A percentile compares a stretch with the other conserved stretches of the same genome.
phyloP scores from a whole-genome alignment of 1,140 invertebrate species.

The Trinorchestia longiramus region DNA sequence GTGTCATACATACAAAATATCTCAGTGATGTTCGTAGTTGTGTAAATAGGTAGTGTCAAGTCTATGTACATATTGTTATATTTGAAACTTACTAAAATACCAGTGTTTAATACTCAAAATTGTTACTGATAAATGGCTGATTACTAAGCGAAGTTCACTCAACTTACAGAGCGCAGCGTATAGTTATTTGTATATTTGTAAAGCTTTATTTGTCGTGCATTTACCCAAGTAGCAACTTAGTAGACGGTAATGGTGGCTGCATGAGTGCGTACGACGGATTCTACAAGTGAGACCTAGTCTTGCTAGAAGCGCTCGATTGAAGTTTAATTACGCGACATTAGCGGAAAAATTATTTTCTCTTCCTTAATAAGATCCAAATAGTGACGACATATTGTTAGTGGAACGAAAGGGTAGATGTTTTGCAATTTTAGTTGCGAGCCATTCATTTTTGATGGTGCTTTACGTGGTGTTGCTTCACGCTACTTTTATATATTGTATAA shows the following conservation, averaged over 20 bases:
- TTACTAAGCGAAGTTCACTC: background rate
- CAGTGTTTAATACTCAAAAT: conserved; percentile 22
- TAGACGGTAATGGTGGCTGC: background rate
- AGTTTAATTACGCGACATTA: background rate
- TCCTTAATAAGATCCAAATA: background rate
- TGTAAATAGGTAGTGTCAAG: conserved; percentile 11
- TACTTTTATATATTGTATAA: background rate
- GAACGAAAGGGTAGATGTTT: background rate
- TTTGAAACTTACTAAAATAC: conserved; percentile 13
- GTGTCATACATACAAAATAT: background rate
- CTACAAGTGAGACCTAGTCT: background rate
- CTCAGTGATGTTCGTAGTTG: background rate
- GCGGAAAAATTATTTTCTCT: background rate
- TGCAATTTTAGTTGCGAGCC: background rate
- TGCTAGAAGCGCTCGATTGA: background rate
- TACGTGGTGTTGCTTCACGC: background rate
- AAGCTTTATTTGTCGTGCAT: conserved; percentile 21
- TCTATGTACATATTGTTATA: conserved; percentile 12
- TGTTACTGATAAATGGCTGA: background rate
- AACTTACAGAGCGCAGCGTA: background rate
- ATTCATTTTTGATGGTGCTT: background rate
- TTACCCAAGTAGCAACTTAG: background rate
- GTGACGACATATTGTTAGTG: background rate
- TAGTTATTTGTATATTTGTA: conserved; percentile 34
- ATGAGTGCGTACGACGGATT: background rate